These are phyloP conservation scores for Thermophis baileyi DNA, from an alignment of 2,113 vertebrate species.

Conservation along the genomic window DNA sequence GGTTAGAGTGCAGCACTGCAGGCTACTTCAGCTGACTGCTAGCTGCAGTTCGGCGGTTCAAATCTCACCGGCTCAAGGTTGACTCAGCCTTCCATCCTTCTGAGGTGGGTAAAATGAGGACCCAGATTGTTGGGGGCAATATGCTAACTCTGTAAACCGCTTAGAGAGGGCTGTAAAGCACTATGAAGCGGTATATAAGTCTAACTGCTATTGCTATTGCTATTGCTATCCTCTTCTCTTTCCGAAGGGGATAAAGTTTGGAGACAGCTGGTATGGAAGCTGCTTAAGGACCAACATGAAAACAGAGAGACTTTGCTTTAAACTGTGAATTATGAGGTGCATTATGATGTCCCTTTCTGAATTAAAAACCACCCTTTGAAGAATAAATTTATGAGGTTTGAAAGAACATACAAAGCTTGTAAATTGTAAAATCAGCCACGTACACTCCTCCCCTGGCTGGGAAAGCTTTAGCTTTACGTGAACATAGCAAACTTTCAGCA, in stretches of 20 bases:
- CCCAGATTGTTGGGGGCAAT: too few relatives aligned
- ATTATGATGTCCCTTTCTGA: not conserved
- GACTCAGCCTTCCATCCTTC: too few relatives aligned
- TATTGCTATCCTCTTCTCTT: not conserved
- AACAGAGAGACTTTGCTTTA: not conserved
- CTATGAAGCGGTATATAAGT: too few relatives aligned
- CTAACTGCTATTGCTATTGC: too few relatives aligned
- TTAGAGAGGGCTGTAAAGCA: too few relatives aligned
- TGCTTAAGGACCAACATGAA: not conserved
- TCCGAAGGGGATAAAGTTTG: not conserved
- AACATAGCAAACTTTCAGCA: not conserved
- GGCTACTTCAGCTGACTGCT: too few relatives aligned
- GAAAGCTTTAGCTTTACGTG: not conserved
- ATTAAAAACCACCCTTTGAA: not conserved
- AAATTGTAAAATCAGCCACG: not conserved
- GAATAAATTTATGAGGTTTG: not conserved
- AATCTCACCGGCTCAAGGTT: too few relatives aligned
- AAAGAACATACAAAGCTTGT: not conserved
- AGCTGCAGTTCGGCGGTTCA: too few relatives aligned
- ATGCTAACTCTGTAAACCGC: too few relatives aligned
- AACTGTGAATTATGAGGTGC: not conserved
- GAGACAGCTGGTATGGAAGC: not conserved
- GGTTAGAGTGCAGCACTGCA: too few relatives aligned
- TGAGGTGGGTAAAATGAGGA: too few relatives aligned
- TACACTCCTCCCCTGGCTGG: not conserved